phyloP scores from a whole-genome alignment of 2,888 invertebrate genomes.

The Rhagonycha lutea region DNA sequence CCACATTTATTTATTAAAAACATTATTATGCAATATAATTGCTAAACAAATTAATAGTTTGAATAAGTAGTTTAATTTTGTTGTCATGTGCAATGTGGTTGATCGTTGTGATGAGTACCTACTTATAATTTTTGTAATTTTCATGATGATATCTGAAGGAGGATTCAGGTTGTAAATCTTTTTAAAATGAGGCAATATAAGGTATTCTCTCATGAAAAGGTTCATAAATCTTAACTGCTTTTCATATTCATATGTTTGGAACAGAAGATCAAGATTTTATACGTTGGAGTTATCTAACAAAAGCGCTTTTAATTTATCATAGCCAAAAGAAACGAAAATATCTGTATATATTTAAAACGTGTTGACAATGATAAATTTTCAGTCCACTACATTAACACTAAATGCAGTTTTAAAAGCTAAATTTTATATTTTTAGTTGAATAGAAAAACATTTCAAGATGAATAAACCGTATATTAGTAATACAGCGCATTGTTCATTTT shows the following conservation, averaged over 20 bases:
- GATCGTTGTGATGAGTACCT: neutral
- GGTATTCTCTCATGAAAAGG: conserved; percentile 15
- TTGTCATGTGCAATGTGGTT: neutral
- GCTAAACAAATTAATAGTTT: neutral
- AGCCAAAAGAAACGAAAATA: neutral
- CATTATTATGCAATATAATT: neutral
- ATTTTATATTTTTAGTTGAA: neutral
- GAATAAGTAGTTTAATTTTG: neutral
- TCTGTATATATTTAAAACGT: neutral
- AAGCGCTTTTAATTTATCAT: conserved; percentile 2
- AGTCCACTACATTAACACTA: neutral
- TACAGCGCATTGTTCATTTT: neutral
- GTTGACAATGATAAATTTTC: neutral
- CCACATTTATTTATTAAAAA: neutral
- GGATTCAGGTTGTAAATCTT: conserved; percentile 1
- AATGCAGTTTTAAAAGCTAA: neutral
- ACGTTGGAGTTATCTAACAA: conserved; percentile 5
- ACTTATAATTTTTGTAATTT: neutral
- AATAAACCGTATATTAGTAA: neutral
- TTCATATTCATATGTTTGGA: conserved; percentile 28
- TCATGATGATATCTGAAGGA: neutral
- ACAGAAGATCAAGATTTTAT: conserved; percentile 28
- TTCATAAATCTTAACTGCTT: conserved; percentile 24
- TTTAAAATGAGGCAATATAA: conserved; percentile 13
- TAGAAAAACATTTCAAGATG: neutral